A percentile compares a stretch with the other conserved stretches of the same genome.
phyloP scores from a whole-genome alignment of 2,888 invertebrate genomes.

The Muschampia plurimacula region DNA sequence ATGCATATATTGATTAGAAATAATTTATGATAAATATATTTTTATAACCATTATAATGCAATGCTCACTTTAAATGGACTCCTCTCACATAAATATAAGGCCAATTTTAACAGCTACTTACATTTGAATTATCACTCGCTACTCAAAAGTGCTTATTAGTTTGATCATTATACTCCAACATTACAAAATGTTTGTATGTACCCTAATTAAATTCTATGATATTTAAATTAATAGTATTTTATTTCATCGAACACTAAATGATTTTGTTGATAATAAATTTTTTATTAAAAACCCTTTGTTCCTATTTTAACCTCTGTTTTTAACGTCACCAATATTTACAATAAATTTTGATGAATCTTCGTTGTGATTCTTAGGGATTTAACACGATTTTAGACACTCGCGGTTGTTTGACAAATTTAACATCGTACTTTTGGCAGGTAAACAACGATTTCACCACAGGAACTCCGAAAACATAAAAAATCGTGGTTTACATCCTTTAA shows the following conservation, averaged over 20 bases:
- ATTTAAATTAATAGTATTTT: slow-evolving; percentile 65
- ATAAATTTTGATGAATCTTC: too few relatives aligned
- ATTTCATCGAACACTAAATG: slow-evolving; percentile 50
- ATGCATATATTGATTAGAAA: slow-evolving; percentile 46
- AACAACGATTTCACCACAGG: too few relatives aligned
- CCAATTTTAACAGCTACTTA: slow-evolving; percentile 64
- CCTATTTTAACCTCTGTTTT: slow-evolving; percentile 9
- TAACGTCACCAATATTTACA: background rate
- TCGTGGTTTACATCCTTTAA: too few relatives aligned
- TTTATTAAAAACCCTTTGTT: slow-evolving; percentile 17
- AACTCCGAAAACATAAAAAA: too few relatives aligned
- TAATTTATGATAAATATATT: slow-evolving; percentile 52
- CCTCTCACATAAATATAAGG: slow-evolving; percentile 64
- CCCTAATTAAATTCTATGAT: slow-evolving; percentile 85
- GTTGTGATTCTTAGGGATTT: too few relatives aligned
- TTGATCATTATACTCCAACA: slow-evolving; percentile 83
- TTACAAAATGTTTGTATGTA: slow-evolving; percentile 85
- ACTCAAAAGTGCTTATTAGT: slow-evolving; percentile 81
- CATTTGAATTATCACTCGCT: slow-evolving; percentile 75
- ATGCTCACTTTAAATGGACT: slow-evolving; percentile 56
- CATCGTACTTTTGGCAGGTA: too few relatives aligned
- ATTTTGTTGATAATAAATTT: slow-evolving; percentile 25
- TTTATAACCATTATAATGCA: slow-evolving; percentile 46
- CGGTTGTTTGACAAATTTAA: too few relatives aligned
- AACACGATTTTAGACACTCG: too few relatives aligned